Percentiles rank a stretch among this genome's conserved stretches.
These are phyloP conservation scores for Pectinophora gossypiella DNA, from an alignment of 1,140 invertebrate species.

Conservation along the genomic window DNA sequence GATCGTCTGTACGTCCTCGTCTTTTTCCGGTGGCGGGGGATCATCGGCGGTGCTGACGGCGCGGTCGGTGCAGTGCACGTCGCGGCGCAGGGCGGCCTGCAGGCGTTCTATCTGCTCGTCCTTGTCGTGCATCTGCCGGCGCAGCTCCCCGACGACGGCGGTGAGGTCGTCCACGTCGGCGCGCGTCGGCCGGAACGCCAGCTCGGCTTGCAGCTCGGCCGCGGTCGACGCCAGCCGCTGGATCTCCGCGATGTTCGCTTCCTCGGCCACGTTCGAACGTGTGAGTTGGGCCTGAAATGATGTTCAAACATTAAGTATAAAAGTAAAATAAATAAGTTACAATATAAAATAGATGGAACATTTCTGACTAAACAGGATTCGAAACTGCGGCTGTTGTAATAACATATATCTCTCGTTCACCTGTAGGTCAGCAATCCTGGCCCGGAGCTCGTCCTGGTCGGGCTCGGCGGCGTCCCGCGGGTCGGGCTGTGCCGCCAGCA, in stretches of 20 bases:
- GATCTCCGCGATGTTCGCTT: conserved; percentile 57
- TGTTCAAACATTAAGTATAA: too few relatives aligned
- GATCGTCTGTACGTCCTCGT: too few relatives aligned
- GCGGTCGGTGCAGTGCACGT: too few relatives aligned
- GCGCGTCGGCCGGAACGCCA: conserved; percentile 58
- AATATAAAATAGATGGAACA: too few relatives aligned
- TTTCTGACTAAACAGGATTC: too few relatives aligned
- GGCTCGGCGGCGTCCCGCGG: conserved; percentile 22
- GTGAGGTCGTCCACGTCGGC: conserved; percentile 55
- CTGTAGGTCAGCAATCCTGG: conserved; percentile 52
- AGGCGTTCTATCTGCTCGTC: conserved; percentile 36
- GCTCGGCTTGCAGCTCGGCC: conserved; percentile 61
- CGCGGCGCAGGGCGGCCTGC: conserved; percentile 11
- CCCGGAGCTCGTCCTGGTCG: conserved; percentile 35
- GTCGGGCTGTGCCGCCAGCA: conserved; percentile 39
- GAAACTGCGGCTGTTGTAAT: too few relatives aligned
- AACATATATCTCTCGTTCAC: too few relatives aligned
- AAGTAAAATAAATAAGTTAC: too few relatives aligned
- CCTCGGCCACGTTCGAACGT: conserved; percentile 50
- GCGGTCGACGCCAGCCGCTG: conserved; percentile 52
- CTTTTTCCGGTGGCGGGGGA: too few relatives aligned
- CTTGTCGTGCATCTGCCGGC: conserved; percentile 36
- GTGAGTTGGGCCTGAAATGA: conserved; percentile 47
- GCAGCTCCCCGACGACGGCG: conserved; percentile 38
- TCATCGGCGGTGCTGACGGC: too few relatives aligned